Conservation (phyloP, 2,797 vertebrate genomes). For the Mionectes olivaceus region DNA sequence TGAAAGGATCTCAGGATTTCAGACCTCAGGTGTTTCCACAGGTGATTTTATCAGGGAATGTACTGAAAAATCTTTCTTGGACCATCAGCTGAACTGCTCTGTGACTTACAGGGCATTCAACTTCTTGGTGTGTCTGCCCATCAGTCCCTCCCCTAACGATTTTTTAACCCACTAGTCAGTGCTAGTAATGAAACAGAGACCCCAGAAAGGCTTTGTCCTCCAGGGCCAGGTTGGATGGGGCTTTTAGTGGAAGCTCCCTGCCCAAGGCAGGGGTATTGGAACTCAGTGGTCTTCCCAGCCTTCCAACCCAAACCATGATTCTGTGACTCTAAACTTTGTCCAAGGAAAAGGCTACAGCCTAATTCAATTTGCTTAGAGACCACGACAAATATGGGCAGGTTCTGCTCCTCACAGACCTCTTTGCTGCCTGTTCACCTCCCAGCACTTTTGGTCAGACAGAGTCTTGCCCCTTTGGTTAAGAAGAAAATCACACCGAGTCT, state of each 20-base stretch:
- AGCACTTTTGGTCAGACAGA: constrained; percentile 21
- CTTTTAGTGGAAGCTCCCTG: neutral
- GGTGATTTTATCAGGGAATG: neutral
- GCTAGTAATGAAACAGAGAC: neutral
- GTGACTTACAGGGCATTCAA: neutral
- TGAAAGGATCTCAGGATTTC: neutral
- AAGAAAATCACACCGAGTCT: neutral
- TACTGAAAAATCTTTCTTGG: neutral
- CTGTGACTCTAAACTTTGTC: neutral
- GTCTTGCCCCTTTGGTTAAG: neutral
- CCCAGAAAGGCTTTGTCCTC: neutral
- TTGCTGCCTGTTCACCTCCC: neutral
- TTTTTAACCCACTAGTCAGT: neutral
- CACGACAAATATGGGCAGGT: neutral
- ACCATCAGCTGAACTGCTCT: neutral
- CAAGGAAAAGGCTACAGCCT: neutral
- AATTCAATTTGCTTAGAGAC: neutral
- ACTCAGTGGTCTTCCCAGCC: neutral
- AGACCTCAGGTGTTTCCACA: neutral
- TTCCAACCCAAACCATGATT: neutral
- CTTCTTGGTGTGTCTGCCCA: neutral
- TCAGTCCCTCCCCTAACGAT: neutral
- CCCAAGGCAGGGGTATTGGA: neutral
- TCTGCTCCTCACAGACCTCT: neutral
- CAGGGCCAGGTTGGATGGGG: neutral